Base-by-base conservation (phyloP, 2,113 vertebrate genomes). In the Chlorocebus sabaeus region DNA sequence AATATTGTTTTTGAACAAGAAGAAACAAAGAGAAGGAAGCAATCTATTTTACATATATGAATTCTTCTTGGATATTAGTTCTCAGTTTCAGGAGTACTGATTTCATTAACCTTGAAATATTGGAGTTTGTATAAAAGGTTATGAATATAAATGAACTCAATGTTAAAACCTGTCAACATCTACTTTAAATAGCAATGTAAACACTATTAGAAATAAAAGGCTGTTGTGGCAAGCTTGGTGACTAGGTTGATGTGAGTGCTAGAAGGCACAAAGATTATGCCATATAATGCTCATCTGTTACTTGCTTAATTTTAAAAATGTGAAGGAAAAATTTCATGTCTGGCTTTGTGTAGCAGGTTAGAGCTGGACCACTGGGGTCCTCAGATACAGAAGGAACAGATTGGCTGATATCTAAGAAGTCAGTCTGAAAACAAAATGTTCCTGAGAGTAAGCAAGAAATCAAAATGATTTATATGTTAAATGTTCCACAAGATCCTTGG, bases 51-150 rank as follows among this genome's bases (percentile, higher is more conserved):
- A 55, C 11, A 45, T 30, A 40, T 22, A 0, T 61, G 48, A 95
- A 78, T 90, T 78, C 25, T 93, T 92, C 64, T 95, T 93, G 50
- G 45, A 89, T 89, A 61, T 94, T 61, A 90, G 85, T 80, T 85
- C 57, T 94, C 25, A 57, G 68, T 50, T 87, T 96, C 45, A 70
- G 40, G 27, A 97, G 16, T 59, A 59, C 73, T 83, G 89, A 94
- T 95, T 93, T 94, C 68, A 94, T 95, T 95, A 96, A 97, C 89
- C 78, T 98, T 95, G 96, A 96, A 96, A 78, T 97, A 85, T 82
- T 68, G 82, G 64, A 64, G 13, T 81, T n/a, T 81, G 45, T 64
- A 88, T 89, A 79, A 89, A 89, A 97, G 57, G 85, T 95, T 67
- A 78, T 67, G 86, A 82, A 79, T 95, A 57, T 55, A 94, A 91